Evolutionary conservation across 2,113 vertebrate genomes (phyloP), one percentile per base, ranked within the genome.

Genomic region (Copsychus sechellarum): DNA sequence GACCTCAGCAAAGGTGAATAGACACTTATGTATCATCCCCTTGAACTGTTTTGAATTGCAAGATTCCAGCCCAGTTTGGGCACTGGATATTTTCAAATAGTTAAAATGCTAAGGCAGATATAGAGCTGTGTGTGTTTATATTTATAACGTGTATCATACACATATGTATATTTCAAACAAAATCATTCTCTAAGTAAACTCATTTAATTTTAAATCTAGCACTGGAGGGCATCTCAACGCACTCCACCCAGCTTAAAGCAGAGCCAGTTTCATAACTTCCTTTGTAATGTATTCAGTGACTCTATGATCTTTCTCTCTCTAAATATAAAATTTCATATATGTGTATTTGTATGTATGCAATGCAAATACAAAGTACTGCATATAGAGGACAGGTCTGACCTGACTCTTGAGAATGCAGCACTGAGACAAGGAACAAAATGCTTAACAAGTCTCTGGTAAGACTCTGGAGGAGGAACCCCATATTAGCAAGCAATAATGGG

Each of bases 31-130:
- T 89, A 92, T 81, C 69, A 97, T 65, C 22, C 65, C 66, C 54
- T 58, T 45, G 60, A 50, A 85, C 79, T 86, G 61, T 81, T 97
- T 95, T 90, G 58, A 97, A 88, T 86, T 93, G 58, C 36, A 71
- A 94, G 92, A 92, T 90, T 95, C 65, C 82, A 91, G 33, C 50
- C 31, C 91, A 94, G 3, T 89, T 88, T 90, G 62, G 33, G 66
- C 8, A 24, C 34, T 72, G 16, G 10, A 5, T 42, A 8, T 42
- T 86, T 86, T 74, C 51, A 34, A 20, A 58, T 5, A 72, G 42
- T 24, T 84, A 66, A 71, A 62, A 19, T 9, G 8, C 23, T 62
- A 54, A 70, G 11, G 26, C 7, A 8, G 34, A 31, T 17, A 15
- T 3, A 57, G 21, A 48, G 2, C 23, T 6, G 3, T 15, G 17